These are phyloP conservation scores for Reticulitermes speratus DNA, from an alignment of 1,140 invertebrate species.

Conservation along the genomic window DNA sequence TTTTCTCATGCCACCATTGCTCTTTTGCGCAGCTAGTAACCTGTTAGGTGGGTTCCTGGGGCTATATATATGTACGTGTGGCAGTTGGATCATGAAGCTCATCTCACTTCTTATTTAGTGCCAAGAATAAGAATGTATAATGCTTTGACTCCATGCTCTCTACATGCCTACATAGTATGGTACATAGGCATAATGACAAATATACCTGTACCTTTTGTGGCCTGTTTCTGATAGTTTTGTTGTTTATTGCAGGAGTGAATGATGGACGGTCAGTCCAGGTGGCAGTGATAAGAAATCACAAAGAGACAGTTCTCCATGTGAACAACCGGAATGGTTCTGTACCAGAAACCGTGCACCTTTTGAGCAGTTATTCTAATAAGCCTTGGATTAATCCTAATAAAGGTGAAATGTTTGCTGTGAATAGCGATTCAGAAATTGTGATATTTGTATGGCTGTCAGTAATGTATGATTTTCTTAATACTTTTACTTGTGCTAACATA, in stretches of 20 bases:
- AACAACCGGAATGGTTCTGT: slow-evolving; percentile 75
- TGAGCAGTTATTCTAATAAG: slow-evolving; percentile 75
- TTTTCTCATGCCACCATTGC: too few relatives aligned
- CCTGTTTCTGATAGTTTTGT: not conserved
- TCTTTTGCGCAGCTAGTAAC: too few relatives aligned
- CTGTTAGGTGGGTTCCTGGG: too few relatives aligned
- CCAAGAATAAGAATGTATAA: too few relatives aligned
- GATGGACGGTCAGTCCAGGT: slow-evolving; percentile 82
- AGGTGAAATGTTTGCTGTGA: slow-evolving; percentile 49
- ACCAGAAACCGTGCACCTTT: slow-evolving; percentile 64
- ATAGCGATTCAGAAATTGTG: not conserved
- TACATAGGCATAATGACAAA: not conserved
- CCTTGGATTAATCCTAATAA: slow-evolving; percentile 82
- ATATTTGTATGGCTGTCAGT: too few relatives aligned
- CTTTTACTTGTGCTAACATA: too few relatives aligned
- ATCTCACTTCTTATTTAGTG: too few relatives aligned
- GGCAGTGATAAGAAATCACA: slow-evolving; percentile 71
- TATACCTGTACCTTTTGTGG: not conserved
- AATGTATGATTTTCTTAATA: too few relatives aligned
- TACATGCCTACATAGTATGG: too few relatives aligned
- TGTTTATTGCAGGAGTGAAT: slow-evolving; percentile 57
- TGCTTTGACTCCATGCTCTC: too few relatives aligned
- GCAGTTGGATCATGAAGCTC: too few relatives aligned
- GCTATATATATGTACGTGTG: too few relatives aligned
- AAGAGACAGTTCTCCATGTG: slow-evolving; percentile 76